Conservation (phyloP, 1,140 invertebrate genomes). For the Zaprionus davidi region DNA sequence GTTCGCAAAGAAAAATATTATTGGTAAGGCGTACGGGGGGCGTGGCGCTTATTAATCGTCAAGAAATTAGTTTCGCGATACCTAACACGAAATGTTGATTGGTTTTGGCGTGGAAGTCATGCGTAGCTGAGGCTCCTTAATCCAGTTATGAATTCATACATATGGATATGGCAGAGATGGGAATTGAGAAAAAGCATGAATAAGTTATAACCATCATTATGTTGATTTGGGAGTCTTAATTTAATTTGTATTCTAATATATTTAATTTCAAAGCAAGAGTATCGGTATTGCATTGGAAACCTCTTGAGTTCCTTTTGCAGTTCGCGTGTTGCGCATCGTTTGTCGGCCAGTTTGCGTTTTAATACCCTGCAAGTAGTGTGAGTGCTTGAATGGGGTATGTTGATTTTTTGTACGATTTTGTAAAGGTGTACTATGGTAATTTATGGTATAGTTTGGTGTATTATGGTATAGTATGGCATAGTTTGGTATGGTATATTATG, state of each 20-base stretch:
- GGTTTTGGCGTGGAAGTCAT: not conserved
- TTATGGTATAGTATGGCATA: not conserved
- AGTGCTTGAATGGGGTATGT: not conserved
- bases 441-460: not conserved
- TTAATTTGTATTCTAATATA: constrained; percentile 7
- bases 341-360: constrained; percentile 64
- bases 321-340: constrained; percentile 61
- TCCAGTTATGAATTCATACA: not conserved
- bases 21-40: constrained; percentile 28
- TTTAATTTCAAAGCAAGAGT: not conserved
- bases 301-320: constrained; percentile 10
- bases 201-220: not conserved
- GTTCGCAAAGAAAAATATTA: not conserved
- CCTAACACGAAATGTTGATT: not conserved
- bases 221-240: not conserved
- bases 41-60: constrained; percentile 60
- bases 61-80: constrained; percentile 60
- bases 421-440: not conserved
- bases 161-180: not conserved
- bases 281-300: constrained; percentile 14
- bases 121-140: not conserved
- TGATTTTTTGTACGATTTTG: not conserved
- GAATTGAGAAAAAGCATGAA: not conserved
- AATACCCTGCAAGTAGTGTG: not conserved
- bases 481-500: not conserved